Evolutionary conservation across 2,888 invertebrate species (phyloP), one percentile per base, ranked within the genome.

Genomic region (Allygus modestus): DNA sequence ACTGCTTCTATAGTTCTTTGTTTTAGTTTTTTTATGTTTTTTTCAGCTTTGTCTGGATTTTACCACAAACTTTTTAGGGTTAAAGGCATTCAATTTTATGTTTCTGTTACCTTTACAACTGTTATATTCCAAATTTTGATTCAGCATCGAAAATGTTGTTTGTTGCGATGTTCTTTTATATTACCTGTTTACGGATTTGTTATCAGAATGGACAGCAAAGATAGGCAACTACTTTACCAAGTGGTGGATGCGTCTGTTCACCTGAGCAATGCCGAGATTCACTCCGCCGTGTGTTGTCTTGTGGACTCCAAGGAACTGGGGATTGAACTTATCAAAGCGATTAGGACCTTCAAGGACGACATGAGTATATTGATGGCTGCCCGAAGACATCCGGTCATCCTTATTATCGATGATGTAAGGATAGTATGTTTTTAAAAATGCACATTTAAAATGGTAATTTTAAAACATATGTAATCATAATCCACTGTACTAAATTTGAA

Each of bases 361-460:
- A 41, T 46, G 89, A 12, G 90, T 89, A 31, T 91, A 91, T 85
- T 86, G 91, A 61, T 92, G 91, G 88, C 90, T 75, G 91, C 92
- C 0, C 92, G 91, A 85, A 90, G 94, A 77, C 91, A 93, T 90
- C 93, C 94, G 0, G 91, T 95, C 73, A 91, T 95, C 87, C 90
- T 95, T 85, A 93, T 95, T 87, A 90, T 95, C n/a, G 95, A 95
- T 90, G 94, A 95, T 90, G 95, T 94, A 90, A 87, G 85, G 87
- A 4, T 37, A 37, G 37, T 37, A 37, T 37, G 37, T 4, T 37
- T n/a, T n/a, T 61, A 20, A 15, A n/a, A 11, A 61, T 61, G n/a
- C n/a, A 12, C 15, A 71, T 65, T 58, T 88, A 87, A 84, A 26
- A 46, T 65, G 86, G 71, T 84, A 41, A 46, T 85, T 83, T n/a